A percentile compares a stretch with the other conserved stretches of the same genome.
Conservation (phyloP, 2,797 vertebrate genomes). For the Pipistrellus kuhlii region DNA sequence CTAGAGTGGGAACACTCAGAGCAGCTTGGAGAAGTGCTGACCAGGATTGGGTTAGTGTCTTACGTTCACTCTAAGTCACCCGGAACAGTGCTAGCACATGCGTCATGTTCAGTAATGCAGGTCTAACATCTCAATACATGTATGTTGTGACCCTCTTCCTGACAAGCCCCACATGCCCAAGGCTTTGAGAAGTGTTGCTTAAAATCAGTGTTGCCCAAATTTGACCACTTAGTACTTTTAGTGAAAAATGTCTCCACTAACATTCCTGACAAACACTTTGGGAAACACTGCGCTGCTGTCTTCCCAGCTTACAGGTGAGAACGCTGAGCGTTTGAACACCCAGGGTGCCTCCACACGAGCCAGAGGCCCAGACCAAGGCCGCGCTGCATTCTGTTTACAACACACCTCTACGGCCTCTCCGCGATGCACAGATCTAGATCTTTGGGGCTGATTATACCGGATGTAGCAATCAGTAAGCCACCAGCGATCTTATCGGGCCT, state of each 20-base stretch:
- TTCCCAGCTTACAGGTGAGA: not conserved
- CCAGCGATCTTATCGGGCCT: conserved; percentile 54
- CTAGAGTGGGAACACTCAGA: not conserved
- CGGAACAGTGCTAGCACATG: not conserved
- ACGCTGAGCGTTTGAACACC: not conserved
- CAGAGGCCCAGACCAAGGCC: not conserved
- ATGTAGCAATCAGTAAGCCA: conserved; percentile 61
- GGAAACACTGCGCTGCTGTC: not conserved
- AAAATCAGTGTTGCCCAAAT: not conserved
- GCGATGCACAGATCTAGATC: not conserved
- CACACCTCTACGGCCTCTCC: not conserved
- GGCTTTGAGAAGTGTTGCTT: not conserved
- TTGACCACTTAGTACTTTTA: not conserved
- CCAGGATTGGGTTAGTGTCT: not conserved
- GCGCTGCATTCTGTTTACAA: not conserved
- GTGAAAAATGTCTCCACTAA: not conserved
- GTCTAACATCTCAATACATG: not conserved
- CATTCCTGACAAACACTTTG: not conserved
- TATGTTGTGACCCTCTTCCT: not conserved
- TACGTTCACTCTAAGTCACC: not conserved
- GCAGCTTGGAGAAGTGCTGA: no score
- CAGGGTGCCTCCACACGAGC: fast-evolving
- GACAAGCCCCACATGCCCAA: not conserved
- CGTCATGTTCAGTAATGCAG: not conserved
- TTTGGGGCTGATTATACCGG: conserved; percentile 50